Conservation (phyloP, 2,888 invertebrate species). For the Troides aeacus region DNA sequence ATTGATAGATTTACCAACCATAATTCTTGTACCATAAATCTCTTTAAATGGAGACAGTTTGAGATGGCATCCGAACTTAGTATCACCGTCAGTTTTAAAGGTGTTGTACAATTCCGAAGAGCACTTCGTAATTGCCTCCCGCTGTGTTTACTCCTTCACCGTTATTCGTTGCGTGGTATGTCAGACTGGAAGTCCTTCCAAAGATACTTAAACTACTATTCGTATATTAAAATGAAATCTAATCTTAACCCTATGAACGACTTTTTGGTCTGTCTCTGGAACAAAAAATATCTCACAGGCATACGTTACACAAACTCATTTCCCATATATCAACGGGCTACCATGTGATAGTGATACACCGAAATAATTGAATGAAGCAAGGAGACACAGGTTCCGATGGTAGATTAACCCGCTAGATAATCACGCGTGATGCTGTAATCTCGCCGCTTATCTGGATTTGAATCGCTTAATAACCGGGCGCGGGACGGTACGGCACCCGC, state of each 20-base stretch:
- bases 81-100: too few species aligned
- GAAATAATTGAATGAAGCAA: constrained; percentile 13
- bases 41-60: too few species aligned
- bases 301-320: neutral
- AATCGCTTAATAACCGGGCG: constrained; percentile 28
- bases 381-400: constrained; percentile 3
- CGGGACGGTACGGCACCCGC: constrained; percentile 26
- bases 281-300: constrained; percentile 3
- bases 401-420: constrained; percentile 13
- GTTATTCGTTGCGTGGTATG: constrained; percentile 6
- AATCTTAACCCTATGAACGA: too few species aligned
- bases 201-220: too few species aligned
- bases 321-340: neutral
- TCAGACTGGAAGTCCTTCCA: neutral
- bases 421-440: constrained; percentile 18
- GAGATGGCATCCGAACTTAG: too few species aligned
- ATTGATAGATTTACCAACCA: too few species aligned
- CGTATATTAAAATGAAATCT: too few species aligned
- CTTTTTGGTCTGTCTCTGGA: too few species aligned
- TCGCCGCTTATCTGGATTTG: constrained; percentile 17
- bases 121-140: constrained; percentile 20
- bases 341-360: constrained; percentile 2
- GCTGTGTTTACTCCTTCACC: constrained; percentile 14
- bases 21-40: too few species aligned
- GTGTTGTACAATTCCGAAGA: neutral